A percentile compares a stretch with the other conserved stretches of the same genome.
These are phyloP conservation scores for Jordanella pulchra DNA, from an alignment of 2,797 vertebrate species.

Conservation along the genomic window DNA sequence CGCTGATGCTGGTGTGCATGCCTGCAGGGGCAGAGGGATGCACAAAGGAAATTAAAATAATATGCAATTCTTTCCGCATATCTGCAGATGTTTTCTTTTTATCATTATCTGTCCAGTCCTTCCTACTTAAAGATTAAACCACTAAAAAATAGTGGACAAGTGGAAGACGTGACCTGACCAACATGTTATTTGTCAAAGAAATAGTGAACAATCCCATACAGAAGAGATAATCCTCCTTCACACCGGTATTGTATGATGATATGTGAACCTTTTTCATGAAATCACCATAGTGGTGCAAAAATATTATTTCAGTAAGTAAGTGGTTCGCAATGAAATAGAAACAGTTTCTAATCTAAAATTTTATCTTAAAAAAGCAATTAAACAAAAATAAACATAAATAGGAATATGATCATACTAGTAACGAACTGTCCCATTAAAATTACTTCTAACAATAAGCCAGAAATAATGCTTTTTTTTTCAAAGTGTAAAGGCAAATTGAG, in stretches of 20 bases:
- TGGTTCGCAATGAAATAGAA: too few species aligned
- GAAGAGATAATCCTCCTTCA: not conserved
- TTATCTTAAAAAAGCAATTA: not conserved
- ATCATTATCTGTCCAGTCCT: not conserved
- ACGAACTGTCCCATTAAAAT: not conserved
- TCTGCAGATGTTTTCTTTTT: not conserved
- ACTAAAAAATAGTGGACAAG: not conserved
- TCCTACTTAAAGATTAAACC: not conserved
- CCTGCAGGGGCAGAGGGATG: constrained; percentile 73
- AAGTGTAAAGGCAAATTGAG: too few species aligned
- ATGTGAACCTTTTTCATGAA: not conserved
- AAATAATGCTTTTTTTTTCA: too few species aligned
- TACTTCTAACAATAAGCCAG: too few species aligned
- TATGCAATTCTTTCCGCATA: not conserved
- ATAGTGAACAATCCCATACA: not conserved
- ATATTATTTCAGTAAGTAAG: too few species aligned
- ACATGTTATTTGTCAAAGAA: not conserved
- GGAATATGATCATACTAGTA: not conserved
- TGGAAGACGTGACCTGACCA: not conserved
- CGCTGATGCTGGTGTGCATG: constrained; percentile 96
- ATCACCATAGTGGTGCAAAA: not conserved
- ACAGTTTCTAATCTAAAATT: too few species aligned
- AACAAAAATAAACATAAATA: too few species aligned
- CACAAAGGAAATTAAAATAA: not conserved
- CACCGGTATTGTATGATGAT: not conserved